Conservation (phyloP, 2,797 vertebrate genomes). For the Syndactyla subalaris region DNA sequence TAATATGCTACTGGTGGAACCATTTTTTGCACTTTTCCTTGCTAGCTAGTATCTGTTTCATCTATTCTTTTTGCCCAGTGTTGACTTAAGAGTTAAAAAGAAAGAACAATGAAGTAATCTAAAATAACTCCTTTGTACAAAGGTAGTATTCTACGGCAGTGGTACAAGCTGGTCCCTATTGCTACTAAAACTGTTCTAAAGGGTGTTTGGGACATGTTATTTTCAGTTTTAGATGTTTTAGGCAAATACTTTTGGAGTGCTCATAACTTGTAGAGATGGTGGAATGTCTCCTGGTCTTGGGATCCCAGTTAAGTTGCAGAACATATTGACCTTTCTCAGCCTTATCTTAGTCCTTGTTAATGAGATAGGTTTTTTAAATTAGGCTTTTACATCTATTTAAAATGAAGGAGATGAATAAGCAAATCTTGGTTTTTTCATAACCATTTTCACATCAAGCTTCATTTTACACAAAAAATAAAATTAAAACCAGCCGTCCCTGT, state of each 20-base stretch:
- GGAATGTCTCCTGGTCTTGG: not conserved
- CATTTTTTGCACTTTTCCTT: not conserved
- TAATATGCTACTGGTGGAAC: not conserved
- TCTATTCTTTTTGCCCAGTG: not conserved
- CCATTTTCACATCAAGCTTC: not conserved
- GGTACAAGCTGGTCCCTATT: not conserved
- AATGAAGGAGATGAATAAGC: not conserved
- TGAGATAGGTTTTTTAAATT: not conserved
- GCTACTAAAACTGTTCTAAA: not conserved
- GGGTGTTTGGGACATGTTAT: not conserved
- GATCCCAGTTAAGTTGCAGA: not conserved
- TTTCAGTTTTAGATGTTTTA: not conserved
- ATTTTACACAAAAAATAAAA: not conserved
- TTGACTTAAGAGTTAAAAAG: not conserved
- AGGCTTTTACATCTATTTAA: not conserved
- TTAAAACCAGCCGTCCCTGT: not conserved
- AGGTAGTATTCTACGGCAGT: not conserved
- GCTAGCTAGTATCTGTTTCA: not conserved
- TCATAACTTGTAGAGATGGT: not conserved
- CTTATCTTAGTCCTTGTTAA: not conserved
- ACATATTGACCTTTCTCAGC: not conserved
- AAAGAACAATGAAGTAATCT: not conserved
- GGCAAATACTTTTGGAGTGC: not conserved
- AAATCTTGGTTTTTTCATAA: not conserved
- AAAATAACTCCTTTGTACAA: not conserved